phyloP scores from a whole-genome alignment of 2,797 vertebrate species.

The Galaxias olidus region DNA sequence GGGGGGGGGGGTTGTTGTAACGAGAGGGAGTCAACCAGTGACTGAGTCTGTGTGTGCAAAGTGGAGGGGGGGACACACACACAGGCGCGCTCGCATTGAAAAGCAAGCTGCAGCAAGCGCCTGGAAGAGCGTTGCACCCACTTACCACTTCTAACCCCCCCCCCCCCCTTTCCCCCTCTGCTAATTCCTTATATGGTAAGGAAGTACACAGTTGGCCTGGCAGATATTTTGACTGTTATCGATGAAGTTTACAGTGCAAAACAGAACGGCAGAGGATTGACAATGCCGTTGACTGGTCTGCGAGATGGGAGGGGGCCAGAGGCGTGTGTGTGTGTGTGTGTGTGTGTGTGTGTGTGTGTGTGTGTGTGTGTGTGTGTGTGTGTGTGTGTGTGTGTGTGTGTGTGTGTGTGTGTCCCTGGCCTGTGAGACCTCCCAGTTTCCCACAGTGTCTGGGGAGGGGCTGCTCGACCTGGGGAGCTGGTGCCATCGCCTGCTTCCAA shows the following conservation, averaged over 20 bases:
- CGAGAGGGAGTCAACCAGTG: constrained; percentile 19
- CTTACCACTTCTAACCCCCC: constrained; percentile 16
- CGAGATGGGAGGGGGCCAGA: constrained; percentile 3
- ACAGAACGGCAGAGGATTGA: constrained; percentile 21
- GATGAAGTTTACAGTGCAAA: constrained; percentile 27
- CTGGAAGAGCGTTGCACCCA: constrained; percentile 32
- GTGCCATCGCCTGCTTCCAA: constrained; percentile 75
- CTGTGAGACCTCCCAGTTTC: constrained; percentile 52
- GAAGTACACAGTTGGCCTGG: constrained; percentile 12
- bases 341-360: too few species aligned
- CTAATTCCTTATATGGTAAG: constrained; percentile 23
- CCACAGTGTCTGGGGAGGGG: constrained; percentile 50
- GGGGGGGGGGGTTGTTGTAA: constrained; percentile 10
- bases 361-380: too few species aligned
- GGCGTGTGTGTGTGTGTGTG: not conserved
- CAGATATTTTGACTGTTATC: constrained; percentile 19
- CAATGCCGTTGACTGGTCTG: constrained; percentile 10
- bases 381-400: too few species aligned
- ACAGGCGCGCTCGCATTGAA: constrained; percentile 10
- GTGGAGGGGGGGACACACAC: not conserved
- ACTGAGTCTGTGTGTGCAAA: constrained; percentile 18
- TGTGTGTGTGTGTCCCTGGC: not conserved
- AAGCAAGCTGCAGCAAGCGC: constrained; percentile 37
- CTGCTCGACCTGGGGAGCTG: constrained; percentile 58
- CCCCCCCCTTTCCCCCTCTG: constrained; percentile 11